These are phyloP conservation scores for Nipponia nippon DNA, from an alignment of 2,113 vertebrate species.

Conservation along the genomic window DNA sequence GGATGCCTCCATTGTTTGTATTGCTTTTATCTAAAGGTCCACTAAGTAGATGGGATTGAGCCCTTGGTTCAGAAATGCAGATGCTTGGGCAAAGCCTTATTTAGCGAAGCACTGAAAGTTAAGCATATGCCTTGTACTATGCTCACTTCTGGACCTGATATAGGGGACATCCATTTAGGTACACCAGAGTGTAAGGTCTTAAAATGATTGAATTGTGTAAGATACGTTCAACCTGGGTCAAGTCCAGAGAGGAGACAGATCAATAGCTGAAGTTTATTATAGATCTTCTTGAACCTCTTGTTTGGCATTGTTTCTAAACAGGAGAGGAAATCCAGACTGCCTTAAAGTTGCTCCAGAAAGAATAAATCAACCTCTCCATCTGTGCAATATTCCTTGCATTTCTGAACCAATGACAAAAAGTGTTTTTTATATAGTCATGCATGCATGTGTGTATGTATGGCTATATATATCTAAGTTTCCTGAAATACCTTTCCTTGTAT, in stretches of 20 bases:
- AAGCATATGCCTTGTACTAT: neutral
- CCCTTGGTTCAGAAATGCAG: neutral
- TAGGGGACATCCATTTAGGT: neutral
- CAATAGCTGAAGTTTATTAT: neutral
- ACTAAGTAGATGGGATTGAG: neutral
- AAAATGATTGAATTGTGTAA: neutral
- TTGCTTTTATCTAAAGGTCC: neutral
- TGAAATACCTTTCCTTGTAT: neutral
- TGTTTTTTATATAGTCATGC: neutral
- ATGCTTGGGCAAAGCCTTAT: neutral
- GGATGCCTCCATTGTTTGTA: neutral
- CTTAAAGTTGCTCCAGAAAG: conserved; percentile 25
- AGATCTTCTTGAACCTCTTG: neutral
- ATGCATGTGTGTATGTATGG: neutral
- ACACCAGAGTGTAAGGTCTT: neutral
- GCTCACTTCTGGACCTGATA: neutral
- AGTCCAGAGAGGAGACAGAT: neutral
- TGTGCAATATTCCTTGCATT: conserved; percentile 15
- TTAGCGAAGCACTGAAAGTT: neutral
- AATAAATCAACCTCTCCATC: neutral
- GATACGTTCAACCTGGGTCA: neutral
- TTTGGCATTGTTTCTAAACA: neutral
- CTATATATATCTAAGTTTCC: neutral
- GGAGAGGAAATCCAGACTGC: neutral
- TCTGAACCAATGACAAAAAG: neutral